Evolutionary conservation across 2,888 invertebrate genomes (phyloP), one percentile per base, ranked within the genome.

Genomic region (Rhamnusium bicolor): DNA sequence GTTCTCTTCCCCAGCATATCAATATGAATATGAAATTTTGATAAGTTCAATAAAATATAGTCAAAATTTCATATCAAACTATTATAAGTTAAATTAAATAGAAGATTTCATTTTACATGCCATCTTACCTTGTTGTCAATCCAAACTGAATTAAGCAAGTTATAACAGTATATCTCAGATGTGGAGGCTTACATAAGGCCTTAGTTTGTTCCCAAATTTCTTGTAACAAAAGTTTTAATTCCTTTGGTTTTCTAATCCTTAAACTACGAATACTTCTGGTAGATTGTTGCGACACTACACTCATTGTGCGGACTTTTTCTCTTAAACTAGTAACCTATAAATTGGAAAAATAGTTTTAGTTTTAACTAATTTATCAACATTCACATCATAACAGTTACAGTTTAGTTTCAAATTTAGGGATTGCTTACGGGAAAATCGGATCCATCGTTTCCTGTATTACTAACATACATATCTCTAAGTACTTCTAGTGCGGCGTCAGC

Each of bases 61-160:
- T n/a, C n/a, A n/a, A n/a, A n/a, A n/a, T n/a, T n/a, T n/a, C n/a
- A n/a, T n/a, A n/a, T n/a, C n/a, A n/a, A n/a, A n/a, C n/a, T n/a
- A n/a, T n/a, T n/a, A n/a, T n/a, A n/a, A n/a, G n/a, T n/a, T n/a
- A n/a, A n/a, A n/a, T n/a, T n/a, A n/a, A n/a, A n/a, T n/a, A n/a
- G n/a, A n/a, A n/a, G n/a, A n/a, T n/a, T n/a, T n/a, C n/a, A n/a
- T n/a, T n/a, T n/a, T n/a, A n/a, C n/a, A n/a, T n/a, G n/a, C n/a
- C n/a, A n/a, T n/a, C n/a, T 87, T 85, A 93, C 93, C 93, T 93
- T 65, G 94, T 93, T 51, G 95, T 95, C 73, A 95, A 88, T 80
- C 96, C 95, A 86, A 96, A 96, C 85, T 96, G 95, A 80, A 96
- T 94, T 49, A 93, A 90, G 86, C 96, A 94, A 60, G 95, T 94